Conservation (phyloP, 2,888 invertebrate genomes). For the Melanostoma scalare region DNA sequence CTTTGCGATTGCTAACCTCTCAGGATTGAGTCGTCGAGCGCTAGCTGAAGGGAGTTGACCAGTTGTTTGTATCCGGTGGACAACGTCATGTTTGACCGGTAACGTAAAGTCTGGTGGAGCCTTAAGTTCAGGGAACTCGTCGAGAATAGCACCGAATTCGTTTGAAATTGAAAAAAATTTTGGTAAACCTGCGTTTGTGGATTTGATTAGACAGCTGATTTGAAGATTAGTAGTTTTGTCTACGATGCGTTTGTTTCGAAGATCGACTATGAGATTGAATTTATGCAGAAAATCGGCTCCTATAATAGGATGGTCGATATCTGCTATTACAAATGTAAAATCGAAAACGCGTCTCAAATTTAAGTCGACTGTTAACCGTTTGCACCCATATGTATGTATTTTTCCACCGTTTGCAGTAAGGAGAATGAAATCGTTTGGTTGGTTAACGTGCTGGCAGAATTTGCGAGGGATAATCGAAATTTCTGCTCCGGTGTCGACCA, state of each 20-base stretch:
- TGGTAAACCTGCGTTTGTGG: background rate
- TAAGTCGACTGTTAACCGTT: slow-evolving; percentile 13
- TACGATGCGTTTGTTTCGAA: background rate
- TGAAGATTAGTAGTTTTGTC: slow-evolving; percentile 21
- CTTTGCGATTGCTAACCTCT: slow-evolving; percentile 73
- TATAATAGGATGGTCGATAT: slow-evolving; percentile 30
- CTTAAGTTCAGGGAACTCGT: slow-evolving; percentile 44
- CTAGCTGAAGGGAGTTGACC: slow-evolving; percentile 66
- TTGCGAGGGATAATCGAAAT: slow-evolving; percentile 29
- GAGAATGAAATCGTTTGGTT: slow-evolving; percentile 31
- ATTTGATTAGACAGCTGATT: slow-evolving; percentile 16
- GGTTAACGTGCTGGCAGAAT: slow-evolving; percentile 11
- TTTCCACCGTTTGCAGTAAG: slow-evolving; percentile 39
- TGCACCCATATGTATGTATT: slow-evolving; percentile 24
- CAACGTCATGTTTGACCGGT: slow-evolving; percentile 41
- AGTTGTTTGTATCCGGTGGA: slow-evolving; percentile 48
- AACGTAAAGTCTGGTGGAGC: slow-evolving; percentile 49
- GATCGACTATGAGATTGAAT: slow-evolving; percentile 13
- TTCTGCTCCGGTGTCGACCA: slow-evolving; percentile 27
- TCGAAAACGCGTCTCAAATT: slow-evolving; percentile 23
- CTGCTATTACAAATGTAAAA: slow-evolving; percentile 32
- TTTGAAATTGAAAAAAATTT: slow-evolving; percentile 33
- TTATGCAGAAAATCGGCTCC: slow-evolving; percentile 24
- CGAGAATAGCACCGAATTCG: slow-evolving; percentile 45
- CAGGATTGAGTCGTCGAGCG: slow-evolving; percentile 68